phyloP scores from a whole-genome alignment of 2,113 vertebrate genomes.

The Lasiurus cinereus region DNA sequence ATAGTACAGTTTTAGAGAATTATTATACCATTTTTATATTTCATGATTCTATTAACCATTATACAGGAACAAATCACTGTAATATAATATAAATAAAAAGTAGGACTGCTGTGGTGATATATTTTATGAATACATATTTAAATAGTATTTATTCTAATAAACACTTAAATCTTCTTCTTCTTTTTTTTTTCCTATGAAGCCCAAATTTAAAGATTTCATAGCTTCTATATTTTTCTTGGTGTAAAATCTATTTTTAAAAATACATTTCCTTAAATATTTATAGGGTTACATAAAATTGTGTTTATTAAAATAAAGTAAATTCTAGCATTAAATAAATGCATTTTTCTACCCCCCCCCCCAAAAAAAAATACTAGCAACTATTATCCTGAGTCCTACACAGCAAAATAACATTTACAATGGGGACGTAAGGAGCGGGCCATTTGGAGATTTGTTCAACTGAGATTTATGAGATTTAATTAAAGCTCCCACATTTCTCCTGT shows the following conservation, averaged over 20 bases:
- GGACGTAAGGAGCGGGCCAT: neutral
- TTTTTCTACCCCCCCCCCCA: neutral
- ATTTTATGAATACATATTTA: neutral
- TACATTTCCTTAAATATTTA: neutral
- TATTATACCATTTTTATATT: neutral
- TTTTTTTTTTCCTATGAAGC: neutral
- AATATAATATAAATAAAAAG: neutral
- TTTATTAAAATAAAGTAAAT: neutral
- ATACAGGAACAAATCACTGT: neutral
- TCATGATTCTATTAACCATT: neutral
- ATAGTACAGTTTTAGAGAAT: neutral
- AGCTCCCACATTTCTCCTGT: neutral
- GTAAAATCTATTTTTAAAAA: neutral
- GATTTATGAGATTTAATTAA: neutral
- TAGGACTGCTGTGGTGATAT: neutral
- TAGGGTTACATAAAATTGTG: neutral
- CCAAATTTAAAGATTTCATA: neutral
- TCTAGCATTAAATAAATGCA: neutral
- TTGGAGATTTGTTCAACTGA: neutral
- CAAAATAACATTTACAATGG: neutral
- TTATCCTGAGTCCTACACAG: neutral
- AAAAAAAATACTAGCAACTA: neutral
- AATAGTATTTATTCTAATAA: neutral
- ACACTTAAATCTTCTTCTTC: neutral
- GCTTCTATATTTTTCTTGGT: neutral